A percentile compares a stretch with the other conserved stretches of the same genome.
These are phyloP conservation scores for Caenorhabditis wallacei DNA, from an alignment of 2,888 invertebrate species.

Conservation along the genomic window DNA sequence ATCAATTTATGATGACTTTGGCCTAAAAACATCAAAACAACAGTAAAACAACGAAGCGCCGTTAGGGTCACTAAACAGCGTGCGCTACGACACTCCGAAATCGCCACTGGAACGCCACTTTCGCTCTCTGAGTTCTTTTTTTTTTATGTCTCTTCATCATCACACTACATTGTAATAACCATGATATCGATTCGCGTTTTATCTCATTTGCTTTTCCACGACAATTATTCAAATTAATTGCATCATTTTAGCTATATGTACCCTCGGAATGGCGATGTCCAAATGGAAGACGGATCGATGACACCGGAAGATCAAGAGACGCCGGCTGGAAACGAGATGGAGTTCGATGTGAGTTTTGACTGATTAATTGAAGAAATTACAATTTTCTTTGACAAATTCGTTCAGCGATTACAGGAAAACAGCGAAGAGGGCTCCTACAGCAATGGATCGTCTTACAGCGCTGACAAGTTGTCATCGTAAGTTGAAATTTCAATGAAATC, in stretches of 20 bases:
- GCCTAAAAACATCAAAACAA: no score
- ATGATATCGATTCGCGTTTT: not conserved
- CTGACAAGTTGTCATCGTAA: conserved; percentile 56
- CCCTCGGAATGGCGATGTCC: conserved; percentile 44
- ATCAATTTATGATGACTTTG: no score
- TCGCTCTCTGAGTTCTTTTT: no score
- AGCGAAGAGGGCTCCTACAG: conserved; percentile 50
- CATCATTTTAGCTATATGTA: conserved; percentile 42
- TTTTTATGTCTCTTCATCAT: no score
- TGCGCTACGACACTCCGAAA: no score
- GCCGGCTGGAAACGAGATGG: conserved; percentile 43
- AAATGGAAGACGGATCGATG: conserved; percentile 64
- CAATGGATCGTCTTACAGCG: conserved; percentile 40
- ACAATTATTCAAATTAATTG: not conserved
- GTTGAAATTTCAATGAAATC: not conserved
- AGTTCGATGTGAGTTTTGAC: conserved; percentile 37
- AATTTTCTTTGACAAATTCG: not conserved
- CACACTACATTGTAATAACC: no score
- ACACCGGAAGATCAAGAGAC: conserved; percentile 57
- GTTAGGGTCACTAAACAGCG: no score
- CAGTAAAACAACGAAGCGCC: no score
- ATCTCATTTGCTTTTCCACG: no score
- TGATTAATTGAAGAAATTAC: not conserved
- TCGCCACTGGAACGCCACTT: no score
- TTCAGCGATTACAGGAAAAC: conserved; percentile 24